A percentile compares a stretch with the other conserved stretches of the same genome.
These are phyloP conservation scores for Nibea coibor DNA, from an alignment of 2,113 vertebrate species.

Conservation along the genomic window DNA sequence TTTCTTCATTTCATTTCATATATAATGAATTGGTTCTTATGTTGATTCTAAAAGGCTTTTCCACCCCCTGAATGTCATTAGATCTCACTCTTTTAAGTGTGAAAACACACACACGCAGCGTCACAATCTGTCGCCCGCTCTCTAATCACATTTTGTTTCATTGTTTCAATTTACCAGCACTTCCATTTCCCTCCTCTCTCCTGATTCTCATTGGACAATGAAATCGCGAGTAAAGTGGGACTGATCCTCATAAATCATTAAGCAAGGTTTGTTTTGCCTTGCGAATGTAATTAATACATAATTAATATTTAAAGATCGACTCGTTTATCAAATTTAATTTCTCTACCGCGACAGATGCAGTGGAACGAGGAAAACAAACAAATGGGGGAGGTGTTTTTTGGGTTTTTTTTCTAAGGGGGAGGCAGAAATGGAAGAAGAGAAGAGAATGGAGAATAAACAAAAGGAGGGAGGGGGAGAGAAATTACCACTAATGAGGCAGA, in stretches of 20 bases:
- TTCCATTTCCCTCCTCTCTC: constrained; percentile 61
- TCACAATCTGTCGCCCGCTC: constrained; percentile 22
- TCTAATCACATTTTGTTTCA: constrained; percentile 50
- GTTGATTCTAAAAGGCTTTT: background rate
- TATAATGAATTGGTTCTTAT: fast-evolving
- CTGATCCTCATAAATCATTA: constrained; percentile 87
- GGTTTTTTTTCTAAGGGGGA: background rate
- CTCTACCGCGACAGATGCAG: constrained; percentile 75
- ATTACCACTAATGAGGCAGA: constrained; percentile 77
- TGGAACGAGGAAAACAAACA: constrained; percentile 72
- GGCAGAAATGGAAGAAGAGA: constrained; percentile 4
- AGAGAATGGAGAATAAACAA: constrained; percentile 51
- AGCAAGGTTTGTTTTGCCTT: constrained; percentile 86
- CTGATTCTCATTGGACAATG: constrained; percentile 81
- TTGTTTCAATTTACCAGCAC: constrained; percentile 67
- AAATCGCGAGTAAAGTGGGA: constrained; percentile 83
- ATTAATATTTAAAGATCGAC: constrained; percentile 90
- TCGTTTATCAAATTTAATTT: constrained; percentile 88
- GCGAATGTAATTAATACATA: constrained; percentile 89
- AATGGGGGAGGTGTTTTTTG: constrained; percentile 38
- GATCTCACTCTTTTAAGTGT: background rate
- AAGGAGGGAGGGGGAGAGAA: constrained; percentile 51
- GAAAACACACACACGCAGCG: constrained; percentile 9
- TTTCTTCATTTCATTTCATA: background rate
- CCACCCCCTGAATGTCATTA: background rate